Base-by-base conservation (phyloP, 2,113 vertebrate species). In the Gymnarchus niloticus region DNA sequence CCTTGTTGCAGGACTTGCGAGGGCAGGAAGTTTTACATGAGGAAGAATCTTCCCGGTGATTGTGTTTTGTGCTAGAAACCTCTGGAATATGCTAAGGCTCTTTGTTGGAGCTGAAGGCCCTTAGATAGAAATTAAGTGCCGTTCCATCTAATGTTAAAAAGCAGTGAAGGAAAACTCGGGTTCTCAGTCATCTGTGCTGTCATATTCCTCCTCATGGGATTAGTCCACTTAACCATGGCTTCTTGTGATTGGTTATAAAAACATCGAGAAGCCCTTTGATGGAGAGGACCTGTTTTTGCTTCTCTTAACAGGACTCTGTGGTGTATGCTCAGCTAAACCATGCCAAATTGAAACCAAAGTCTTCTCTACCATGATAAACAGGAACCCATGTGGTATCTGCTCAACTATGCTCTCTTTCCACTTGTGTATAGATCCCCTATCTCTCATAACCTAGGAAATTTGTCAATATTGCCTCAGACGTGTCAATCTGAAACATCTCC, bases 251-350 rank as follows among this genome's bases (percentile, higher is more conserved):
- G 28, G 4, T 10, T 3, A 37, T 69, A 25, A 5, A 17, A 33
- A 69, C 28, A 73, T 73, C 4, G 33, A n/a, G 41, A 41, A 21
- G 5, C 5, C n/a, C 19, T 21, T 51, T n/a, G 19, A 19, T 21
- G 23, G 56, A 65, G 51, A 78, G 87, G 41, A 61, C 7, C 21
- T 49, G 76, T 73, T 23, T 87, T 9, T 87, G 7, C 52, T 28
- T 88, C 10, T 84, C 37, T 88, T 86, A 61, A 80, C 91, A 94
- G 89, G 91, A 81, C 1, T 88, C 91, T 1, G 86, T 94, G 85
- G 92, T 94, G 87, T 94, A 94, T 9, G 93, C 88, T 12, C 90
- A 94, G 86, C 89, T 93, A 86, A 94, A 92, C 88, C 90, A 59
- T 44, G 54, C 17, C 21, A n/a, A 56, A 5, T 5, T 44, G 81